Percentiles rank a stretch among this genome's conserved stretches.
These are phyloP conservation scores for Rhinolophus sinicus DNA, from an alignment of 2,113 vertebrate genomes.

Conservation along the genomic window DNA sequence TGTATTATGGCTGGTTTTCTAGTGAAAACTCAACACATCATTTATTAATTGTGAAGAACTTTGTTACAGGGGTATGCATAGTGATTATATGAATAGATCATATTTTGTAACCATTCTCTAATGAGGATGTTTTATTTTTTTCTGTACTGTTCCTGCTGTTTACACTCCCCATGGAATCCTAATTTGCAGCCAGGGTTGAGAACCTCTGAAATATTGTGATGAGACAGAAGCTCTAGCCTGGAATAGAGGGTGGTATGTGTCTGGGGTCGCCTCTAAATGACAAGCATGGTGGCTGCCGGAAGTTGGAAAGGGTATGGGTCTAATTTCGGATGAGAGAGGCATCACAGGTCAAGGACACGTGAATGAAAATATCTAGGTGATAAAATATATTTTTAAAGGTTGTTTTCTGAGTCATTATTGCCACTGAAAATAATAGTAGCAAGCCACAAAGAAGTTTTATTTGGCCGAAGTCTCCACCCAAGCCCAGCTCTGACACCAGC, in stretches of 20 bases:
- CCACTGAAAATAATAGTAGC: conserved; percentile 25
- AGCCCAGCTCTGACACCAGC: neutral
- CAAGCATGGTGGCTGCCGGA: neutral
- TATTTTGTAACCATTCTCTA: neutral
- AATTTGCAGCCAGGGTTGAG: neutral
- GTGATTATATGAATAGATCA: neutral
- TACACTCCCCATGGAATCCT: too few relatives aligned
- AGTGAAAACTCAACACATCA: neutral
- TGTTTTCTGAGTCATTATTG: conserved; percentile 22
- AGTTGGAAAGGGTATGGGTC: neutral
- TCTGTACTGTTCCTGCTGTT: neutral
- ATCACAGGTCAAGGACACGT: neutral
- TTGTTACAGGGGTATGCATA: neutral
- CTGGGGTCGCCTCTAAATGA: neutral
- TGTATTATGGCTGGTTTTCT: neutral
- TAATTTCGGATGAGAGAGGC: neutral
- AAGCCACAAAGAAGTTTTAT: conserved; percentile 42
- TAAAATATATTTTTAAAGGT: conserved; percentile 29
- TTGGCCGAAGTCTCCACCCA: neutral
- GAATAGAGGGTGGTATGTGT: neutral
- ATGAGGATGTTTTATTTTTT: neutral
- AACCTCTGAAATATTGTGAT: neutral
- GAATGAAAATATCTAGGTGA: neutral
- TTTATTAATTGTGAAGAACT: neutral
- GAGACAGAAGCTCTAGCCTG: neutral